Conservation (phyloP, 2,888 invertebrate species). For the Drosophila atroscutellata region DNA sequence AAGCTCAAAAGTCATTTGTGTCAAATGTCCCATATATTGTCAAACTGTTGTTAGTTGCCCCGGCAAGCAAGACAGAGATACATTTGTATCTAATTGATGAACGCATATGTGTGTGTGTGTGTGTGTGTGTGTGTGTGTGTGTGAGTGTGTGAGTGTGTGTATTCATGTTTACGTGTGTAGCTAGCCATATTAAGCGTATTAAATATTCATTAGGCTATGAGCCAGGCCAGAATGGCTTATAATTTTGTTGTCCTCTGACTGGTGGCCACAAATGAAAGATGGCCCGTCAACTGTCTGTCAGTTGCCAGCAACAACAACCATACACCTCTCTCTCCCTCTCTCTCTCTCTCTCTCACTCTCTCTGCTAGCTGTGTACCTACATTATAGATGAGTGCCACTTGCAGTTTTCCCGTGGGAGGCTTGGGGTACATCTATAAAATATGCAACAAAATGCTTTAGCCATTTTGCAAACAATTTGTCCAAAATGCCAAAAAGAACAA, state of each 20-base stretch:
- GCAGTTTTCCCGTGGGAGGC: not conserved
- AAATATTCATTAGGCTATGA: constrained; percentile 49
- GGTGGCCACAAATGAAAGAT: constrained; percentile 21
- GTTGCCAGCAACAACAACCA: constrained; percentile 1
- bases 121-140: not conserved
- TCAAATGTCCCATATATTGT: constrained; percentile 46
- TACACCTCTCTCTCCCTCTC: not conserved
- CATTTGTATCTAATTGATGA: not conserved
- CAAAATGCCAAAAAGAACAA: constrained; percentile 33
- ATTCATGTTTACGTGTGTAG: constrained; percentile 3
- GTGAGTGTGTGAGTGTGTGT: not conserved
- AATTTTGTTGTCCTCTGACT: constrained; percentile 26
- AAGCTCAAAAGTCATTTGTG: constrained; percentile 38
- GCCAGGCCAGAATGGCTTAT: constrained; percentile 23
- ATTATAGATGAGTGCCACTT: constrained; percentile 52
- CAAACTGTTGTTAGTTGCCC: constrained; percentile 51
- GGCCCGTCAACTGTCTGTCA: constrained; percentile 14
- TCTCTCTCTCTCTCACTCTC: not conserved
- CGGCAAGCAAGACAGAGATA: not conserved
- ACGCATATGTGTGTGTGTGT: not conserved
- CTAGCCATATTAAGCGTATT: constrained; percentile 23
- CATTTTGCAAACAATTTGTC: constrained; percentile 43
- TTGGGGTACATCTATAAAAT: constrained; percentile 25
- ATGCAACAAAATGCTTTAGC: constrained; percentile 40
- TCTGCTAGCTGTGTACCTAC: constrained; percentile 6